Evolutionary conservation across 2,797 vertebrate genomes (phyloP), one percentile per base, ranked within the genome.

Genomic region (Natrix natrix): DNA sequence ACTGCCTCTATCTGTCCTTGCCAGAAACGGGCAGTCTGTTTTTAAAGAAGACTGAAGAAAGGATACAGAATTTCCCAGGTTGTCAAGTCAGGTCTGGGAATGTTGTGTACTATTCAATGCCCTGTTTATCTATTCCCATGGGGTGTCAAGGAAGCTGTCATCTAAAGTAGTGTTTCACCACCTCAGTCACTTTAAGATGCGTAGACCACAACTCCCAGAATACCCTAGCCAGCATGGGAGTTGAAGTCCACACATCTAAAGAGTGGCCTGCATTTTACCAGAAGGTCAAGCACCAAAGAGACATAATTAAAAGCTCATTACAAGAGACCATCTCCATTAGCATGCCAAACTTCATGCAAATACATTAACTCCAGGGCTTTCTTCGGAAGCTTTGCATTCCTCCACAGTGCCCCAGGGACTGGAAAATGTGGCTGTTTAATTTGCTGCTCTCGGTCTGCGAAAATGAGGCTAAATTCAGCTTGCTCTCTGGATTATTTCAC

Each of bases 301-400:
- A 99, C 98, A 98, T 98, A 98, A 99, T 99, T 99, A 99, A 99
- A 99, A 99, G 98, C 98, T 99, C 98, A 98, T 99, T 99, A 99
- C 98, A 98, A 98, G 98, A 98, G 98, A 98, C 98, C 98, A 98
- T 98, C 98, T 98, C 98, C 97, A 98, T 99, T 98, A 99, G 98
- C 98, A 98, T 98, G 98, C 98, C 98, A 98, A 98, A 98, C 98
- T 97, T 97, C 96, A 97, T 98, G 98, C 98, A 98, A 98, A 99
- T 99, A 98, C 98, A 98, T 99, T 98, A 98, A 98, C 97, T 97
- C 98, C 97, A 97, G 96, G 96, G 97, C 97, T 98, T 97, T 98
- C 97, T 98, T 98, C 97, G 97, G 97, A 97, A 98, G 97, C 97
- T 97, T 97, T 98, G 97, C 98, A 98, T 99, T 98, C 98, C 98